phyloP scores from a whole-genome alignment of 2,888 invertebrate genomes.

The Euproctis similis region DNA sequence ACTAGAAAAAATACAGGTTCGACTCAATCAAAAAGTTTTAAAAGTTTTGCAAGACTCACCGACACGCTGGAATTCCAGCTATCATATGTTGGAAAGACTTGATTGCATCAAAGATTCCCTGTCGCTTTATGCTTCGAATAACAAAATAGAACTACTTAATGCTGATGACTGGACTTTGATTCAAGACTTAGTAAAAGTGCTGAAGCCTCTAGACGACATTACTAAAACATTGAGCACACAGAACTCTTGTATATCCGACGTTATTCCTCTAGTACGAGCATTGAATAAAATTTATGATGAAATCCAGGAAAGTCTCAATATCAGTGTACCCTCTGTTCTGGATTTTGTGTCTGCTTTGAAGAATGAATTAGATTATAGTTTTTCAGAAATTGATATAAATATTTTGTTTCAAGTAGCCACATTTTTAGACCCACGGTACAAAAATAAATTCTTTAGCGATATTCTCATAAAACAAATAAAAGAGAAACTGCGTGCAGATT shows the following conservation, averaged over 20 bases:
- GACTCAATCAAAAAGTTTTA: constrained; percentile 10
- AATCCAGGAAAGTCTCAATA: no score
- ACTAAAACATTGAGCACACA: constrained; percentile 14
- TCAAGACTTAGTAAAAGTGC: constrained; percentile 3
- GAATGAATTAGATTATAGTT: no score
- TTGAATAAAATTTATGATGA: no score
- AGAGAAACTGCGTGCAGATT: no score
- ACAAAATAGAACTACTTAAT: constrained; percentile 14
- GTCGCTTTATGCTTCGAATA: constrained; percentile 15
- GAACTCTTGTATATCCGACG: constrained; percentile 14
- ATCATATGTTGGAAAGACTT: constrained; percentile 15
- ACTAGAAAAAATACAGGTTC: constrained; percentile 9
- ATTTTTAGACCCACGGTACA: constrained; percentile 16
- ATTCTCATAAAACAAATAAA: no score
- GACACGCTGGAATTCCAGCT: constrained; percentile 13
- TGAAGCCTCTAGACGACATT: constrained; percentile 13
- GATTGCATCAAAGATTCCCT: constrained; percentile 12
- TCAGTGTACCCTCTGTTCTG: no score
- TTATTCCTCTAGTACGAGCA: constrained; percentile 16
- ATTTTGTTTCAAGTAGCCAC: no score
- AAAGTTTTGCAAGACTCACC: constrained; percentile 12
- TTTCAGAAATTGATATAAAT: no score
- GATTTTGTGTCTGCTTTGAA: no score
- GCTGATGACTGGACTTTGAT: constrained; percentile 11
- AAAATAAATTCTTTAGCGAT: constrained; percentile 11